Percentiles rank a stretch among this genome's conserved stretches.
These are phyloP conservation scores for Pelusios castaneus DNA, from an alignment of 2,113 vertebrate genomes.

Conservation along the genomic window DNA sequence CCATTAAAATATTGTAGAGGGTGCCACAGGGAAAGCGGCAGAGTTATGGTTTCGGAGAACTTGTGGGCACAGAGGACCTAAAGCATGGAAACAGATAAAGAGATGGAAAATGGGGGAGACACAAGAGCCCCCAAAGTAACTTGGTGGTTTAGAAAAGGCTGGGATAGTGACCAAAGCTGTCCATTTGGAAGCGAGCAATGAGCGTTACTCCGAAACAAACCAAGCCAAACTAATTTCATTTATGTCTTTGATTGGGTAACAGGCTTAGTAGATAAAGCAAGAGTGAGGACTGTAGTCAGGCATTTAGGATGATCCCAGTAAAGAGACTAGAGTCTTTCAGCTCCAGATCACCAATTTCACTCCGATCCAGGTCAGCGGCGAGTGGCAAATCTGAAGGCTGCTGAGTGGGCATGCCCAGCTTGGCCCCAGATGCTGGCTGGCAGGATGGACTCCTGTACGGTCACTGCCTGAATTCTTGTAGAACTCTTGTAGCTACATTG, in stretches of 20 bases:
- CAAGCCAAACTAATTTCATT: neutral
- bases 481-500: neutral
- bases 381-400: no score
- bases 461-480: no score
- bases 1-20: neutral
- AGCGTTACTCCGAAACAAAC: neutral
- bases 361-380: neutral
- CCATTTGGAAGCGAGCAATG: neutral
- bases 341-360: slow-evolving; percentile 23
- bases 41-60: neutral
- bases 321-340: slow-evolving; percentile 29
- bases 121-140: neutral
- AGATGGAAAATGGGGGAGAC: neutral
- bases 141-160: neutral
- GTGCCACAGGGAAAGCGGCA: neutral
- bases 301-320: neutral
- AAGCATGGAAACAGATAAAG: neutral
- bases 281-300: neutral
- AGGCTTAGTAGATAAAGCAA: slow-evolving; percentile 29
- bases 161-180: neutral
- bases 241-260: slow-evolving; percentile 13
- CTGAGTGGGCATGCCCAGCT: neutral
- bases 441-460: neutral
- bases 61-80: neutral
- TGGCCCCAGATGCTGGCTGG: neutral